Base-by-base conservation (phyloP, 2,888 invertebrate genomes). In the Mayetiola destructor region DNA sequence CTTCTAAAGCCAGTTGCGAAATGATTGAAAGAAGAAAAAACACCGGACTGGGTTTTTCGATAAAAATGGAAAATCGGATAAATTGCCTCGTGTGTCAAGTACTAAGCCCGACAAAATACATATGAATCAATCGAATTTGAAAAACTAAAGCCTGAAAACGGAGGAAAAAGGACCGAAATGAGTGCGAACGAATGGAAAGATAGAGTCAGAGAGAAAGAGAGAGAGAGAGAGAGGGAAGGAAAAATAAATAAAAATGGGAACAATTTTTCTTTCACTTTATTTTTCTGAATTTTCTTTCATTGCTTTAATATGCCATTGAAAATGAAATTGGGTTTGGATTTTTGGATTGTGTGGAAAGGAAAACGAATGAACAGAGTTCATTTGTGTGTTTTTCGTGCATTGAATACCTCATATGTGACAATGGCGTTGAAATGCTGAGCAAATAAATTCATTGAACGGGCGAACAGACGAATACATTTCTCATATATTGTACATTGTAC, bases 191-290 rank as follows among this genome's bases (percentile, higher is more conserved):
- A n/a, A n/a, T n/a, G n/a, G n/a, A n/a, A n/a, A n/a, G n/a, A n/a
- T n/a, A n/a, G n/a, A n/a, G n/a, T n/a, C n/a, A n/a, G n/a, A n/a
- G 27, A 27, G 27, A 48, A 48, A 27, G 27, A 9, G 27, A 48
- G 40, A 40, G 14, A 14, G 3, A 40, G 40, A 21, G 2, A 14
- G 10, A 23, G 42, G 23, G 23, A 12, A 10, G 23, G 14, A 42
- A n/a, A 42, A 23, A 48, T 27, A 48, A 48, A 27, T 48, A 27
- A 27, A 48, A 48, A 48, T 48, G 48, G 23, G 48, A 48, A 48
- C 48, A 48, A 48, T 48, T 48, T 48, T 48, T 48, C 48, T 48
- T 48, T 48, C 27, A 48, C 27, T 48, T 48, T 48, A 48, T 27
- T 48, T 48, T 48, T 48, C 48, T 27, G 27, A 48, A 48, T 48